These are phyloP conservation scores for Anguilla japonica DNA, from an alignment of 2,113 vertebrate species.

Conservation along the genomic window DNA sequence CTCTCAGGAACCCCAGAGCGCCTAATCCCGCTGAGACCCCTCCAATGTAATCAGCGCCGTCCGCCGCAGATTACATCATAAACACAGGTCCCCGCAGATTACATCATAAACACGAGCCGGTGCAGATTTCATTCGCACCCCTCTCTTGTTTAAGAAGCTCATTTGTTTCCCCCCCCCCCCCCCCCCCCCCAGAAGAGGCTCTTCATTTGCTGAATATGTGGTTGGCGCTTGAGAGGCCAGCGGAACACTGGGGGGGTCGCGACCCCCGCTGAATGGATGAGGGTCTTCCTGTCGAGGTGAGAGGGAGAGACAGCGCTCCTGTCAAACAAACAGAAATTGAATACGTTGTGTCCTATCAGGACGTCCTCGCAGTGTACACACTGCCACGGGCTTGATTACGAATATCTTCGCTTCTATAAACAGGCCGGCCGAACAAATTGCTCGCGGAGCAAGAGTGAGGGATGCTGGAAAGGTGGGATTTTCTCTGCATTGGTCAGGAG, in stretches of 20 bases:
- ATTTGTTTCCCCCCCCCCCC: conserved; percentile 66
- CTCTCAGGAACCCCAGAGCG: neutral
- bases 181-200: conserved; percentile 78
- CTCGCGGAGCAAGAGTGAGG: conserved; percentile 85
- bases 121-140: conserved; percentile 84
- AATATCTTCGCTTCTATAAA: conserved; percentile 92
- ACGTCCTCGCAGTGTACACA: conserved; percentile 93
- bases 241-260: conserved; percentile 83
- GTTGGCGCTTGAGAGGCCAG: conserved; percentile 87
- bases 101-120: conserved; percentile 86
- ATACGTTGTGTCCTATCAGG: conserved; percentile 87
- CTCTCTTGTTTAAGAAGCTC: conserved; percentile 82
- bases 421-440: conserved; percentile 85
- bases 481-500: conserved; percentile 73
- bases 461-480: conserved; percentile 79
- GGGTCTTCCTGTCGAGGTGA: conserved; percentile 86
- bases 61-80: conserved; percentile 45
- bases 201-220: conserved; percentile 95
- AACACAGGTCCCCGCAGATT: conserved; percentile 71
- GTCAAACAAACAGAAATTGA: conserved; percentile 98
- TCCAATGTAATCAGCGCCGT: conserved; percentile 12
- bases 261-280: conserved; percentile 88
- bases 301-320: conserved; percentile 88
- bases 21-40: conserved; percentile 18
- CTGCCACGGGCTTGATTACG: conserved; percentile 86